phyloP scores from a whole-genome alignment of 2,113 vertebrate species.

The Cephalopholis sonnerati region DNA sequence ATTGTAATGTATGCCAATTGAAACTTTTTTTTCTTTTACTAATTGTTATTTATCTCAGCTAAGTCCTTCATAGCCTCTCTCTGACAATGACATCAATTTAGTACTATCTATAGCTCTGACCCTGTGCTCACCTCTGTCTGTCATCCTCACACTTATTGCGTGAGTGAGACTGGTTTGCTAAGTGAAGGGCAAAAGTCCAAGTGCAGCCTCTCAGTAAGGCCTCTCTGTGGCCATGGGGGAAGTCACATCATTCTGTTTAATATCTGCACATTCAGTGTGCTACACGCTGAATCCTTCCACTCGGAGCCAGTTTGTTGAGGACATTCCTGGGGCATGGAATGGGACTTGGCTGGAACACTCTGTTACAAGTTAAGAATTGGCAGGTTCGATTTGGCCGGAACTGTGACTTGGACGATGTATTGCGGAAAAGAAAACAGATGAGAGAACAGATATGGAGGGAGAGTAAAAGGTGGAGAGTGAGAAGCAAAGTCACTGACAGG shows the following conservation, averaged over 20 bases:
- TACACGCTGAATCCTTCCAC: slow-evolving; percentile 30
- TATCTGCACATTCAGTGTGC: slow-evolving; percentile 40
- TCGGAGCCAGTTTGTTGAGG: slow-evolving; percentile 45
- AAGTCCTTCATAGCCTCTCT: background rate
- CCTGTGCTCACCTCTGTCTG: background rate
- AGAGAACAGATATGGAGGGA: slow-evolving; percentile 27
- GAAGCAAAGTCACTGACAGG: background rate
- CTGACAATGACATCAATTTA: background rate
- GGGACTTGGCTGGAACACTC: slow-evolving; percentile 67
- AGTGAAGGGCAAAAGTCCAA: slow-evolving; percentile 32
- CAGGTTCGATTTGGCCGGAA: slow-evolving; percentile 49
- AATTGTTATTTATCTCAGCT: background rate
- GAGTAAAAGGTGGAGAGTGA: slow-evolving; percentile 2
- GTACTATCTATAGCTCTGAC: background rate
- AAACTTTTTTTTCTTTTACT: background rate
- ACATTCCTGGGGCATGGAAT: slow-evolving; percentile 55
- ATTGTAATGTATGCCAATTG: background rate
- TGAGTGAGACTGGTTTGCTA: slow-evolving; percentile 17
- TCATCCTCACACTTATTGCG: background rate
- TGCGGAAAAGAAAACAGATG: slow-evolving; percentile 32
- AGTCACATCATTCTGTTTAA: slow-evolving; percentile 29
- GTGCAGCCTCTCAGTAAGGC: slow-evolving; percentile 21
- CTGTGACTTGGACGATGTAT: slow-evolving; percentile 30
- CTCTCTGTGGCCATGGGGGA: slow-evolving; percentile 3
- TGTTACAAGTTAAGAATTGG: slow-evolving; percentile 62